These are phyloP conservation scores for Diorhabda sublineata DNA, from an alignment of 1,140 invertebrate genomes.

Conservation along the genomic window DNA sequence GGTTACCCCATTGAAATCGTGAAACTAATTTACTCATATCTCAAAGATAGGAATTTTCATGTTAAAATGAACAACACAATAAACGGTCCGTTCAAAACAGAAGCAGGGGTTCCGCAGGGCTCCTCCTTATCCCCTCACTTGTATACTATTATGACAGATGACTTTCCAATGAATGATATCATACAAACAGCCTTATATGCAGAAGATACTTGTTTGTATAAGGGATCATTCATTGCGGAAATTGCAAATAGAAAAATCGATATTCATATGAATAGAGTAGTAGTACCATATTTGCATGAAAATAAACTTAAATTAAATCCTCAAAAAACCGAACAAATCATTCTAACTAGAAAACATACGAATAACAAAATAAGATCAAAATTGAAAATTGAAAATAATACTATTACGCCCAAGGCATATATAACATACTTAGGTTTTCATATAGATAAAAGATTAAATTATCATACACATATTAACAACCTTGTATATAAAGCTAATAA, in stretches of 20 bases:
- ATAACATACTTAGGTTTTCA: neutral
- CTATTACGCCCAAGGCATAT: neutral
- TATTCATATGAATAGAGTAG: conserved; percentile 12
- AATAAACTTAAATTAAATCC: conserved; percentile 19
- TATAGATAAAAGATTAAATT: neutral
- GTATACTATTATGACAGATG: conserved; percentile 31
- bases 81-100: conserved; percentile 24
- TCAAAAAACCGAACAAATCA: conserved; percentile 13
- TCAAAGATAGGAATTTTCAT: conserved; percentile 30
- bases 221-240: conserved; percentile 21
- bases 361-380: neutral
- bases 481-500: neutral
- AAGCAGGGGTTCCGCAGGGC: conserved; percentile 37
- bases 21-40: conserved; percentile 32
- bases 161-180: conserved; percentile 23
- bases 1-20: conserved; percentile 26
- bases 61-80: conserved; percentile 27
- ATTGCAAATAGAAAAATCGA: conserved; percentile 18
- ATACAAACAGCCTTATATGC: conserved; percentile 36
- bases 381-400: neutral
- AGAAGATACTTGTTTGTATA: conserved; percentile 40
- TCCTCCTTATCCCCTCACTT: conserved; percentile 27
- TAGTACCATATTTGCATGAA: neutral
- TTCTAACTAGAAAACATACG: conserved; percentile 13
- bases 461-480: neutral